Evolutionary conservation across 1,140 invertebrate genomes (phyloP).

Genomic region (Pachyrhynchus sulphureomaculatus): DNA sequence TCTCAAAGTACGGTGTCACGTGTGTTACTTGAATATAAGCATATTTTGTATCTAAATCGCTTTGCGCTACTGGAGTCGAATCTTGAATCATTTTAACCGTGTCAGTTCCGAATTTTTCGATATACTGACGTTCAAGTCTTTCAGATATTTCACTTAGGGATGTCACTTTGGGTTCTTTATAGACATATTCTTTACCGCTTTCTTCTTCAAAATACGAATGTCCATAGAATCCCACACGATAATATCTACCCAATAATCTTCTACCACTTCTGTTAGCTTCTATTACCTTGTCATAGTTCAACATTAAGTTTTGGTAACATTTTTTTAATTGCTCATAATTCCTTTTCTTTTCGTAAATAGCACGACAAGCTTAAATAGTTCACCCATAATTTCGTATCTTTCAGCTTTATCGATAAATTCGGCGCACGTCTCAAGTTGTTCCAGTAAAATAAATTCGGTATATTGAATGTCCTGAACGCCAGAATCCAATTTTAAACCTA

Average conservation of each 20-base stretch:
- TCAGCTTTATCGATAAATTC: constrained; percentile 83
- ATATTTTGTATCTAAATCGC: constrained; percentile 76
- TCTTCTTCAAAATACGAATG: constrained; percentile 91
- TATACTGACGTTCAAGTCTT: constrained; percentile 73
- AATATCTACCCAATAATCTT: constrained; percentile 86
- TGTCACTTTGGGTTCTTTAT: constrained; percentile 94
- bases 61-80: constrained; percentile 77
- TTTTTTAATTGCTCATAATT: constrained; percentile 77
- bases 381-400: constrained; percentile 82
- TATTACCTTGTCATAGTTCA: constrained; percentile 82
- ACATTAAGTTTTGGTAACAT: constrained; percentile 76
- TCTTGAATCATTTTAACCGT: constrained; percentile 91
- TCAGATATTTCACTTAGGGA: constrained; percentile 92
- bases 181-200: constrained; percentile 87
- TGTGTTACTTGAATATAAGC: constrained; percentile 93
- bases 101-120: constrained; percentile 82
- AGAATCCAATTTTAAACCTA: constrained; percentile 75
- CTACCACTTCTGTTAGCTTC: constrained; percentile 83
- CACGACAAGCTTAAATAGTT: constrained; percentile 85
- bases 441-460: constrained; percentile 78
- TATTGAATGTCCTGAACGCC: constrained; percentile 88
- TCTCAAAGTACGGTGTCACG: constrained; percentile 77
- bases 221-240: constrained; percentile 82
- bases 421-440: constrained; percentile 81
- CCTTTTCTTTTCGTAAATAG: constrained; percentile 83